Percentiles rank a stretch among this genome's conserved stretches.
Evolutionary conservation across 2,113 vertebrate species (phyloP).

Genomic region (Felis catus): DNA sequence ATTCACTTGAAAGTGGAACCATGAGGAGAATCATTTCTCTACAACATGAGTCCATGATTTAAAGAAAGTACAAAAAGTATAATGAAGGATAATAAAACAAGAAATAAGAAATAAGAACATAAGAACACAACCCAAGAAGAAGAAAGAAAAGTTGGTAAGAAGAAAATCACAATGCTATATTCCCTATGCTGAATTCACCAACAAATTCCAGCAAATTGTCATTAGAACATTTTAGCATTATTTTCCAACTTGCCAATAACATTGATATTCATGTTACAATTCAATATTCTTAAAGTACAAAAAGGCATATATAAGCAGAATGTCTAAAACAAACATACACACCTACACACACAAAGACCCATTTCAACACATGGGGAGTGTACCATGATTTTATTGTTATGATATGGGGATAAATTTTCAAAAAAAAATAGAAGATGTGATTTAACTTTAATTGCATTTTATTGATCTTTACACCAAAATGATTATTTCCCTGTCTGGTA

Average conservation of each 20-base stretch:
- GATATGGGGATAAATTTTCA: neutral
- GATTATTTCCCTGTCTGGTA: neutral
- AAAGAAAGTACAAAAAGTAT: neutral
- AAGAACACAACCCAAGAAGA: neutral
- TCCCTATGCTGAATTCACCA: neutral
- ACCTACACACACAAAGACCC: neutral
- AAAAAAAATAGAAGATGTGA: neutral
- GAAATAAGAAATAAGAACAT: neutral
- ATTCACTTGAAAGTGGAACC: neutral
- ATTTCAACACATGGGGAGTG: neutral
- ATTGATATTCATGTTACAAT: neutral
- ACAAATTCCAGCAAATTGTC: neutral
- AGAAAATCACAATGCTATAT: neutral
- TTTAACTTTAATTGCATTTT: slow-evolving; percentile 4
- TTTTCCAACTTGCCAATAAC: neutral
- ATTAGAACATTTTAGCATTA: neutral
- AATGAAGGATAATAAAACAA: neutral
- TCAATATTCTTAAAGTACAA: neutral
- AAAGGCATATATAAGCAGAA: neutral
- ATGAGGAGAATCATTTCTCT: neutral
- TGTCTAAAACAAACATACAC: neutral
- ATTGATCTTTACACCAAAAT: neutral
- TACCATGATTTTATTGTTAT: neutral
- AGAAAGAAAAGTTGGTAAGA: neutral
- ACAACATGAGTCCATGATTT: neutral